Base-by-base conservation (phyloP, 2,113 vertebrate genomes). In the Crypturellus undulatus region DNA sequence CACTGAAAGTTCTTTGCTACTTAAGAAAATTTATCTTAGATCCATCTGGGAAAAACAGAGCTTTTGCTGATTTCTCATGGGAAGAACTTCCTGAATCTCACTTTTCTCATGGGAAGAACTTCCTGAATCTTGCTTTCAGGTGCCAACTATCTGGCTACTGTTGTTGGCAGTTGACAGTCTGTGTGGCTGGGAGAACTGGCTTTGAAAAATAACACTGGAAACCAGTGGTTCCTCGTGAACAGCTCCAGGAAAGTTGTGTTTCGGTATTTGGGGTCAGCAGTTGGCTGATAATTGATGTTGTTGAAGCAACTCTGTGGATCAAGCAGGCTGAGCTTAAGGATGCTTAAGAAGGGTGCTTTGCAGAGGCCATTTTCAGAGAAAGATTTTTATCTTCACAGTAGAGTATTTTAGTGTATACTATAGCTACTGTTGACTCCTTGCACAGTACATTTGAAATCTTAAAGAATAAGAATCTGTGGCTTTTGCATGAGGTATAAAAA, bases 141-240 rank as follows among this genome's bases (percentile, higher is more conserved):
- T 91, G 93, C 70, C 89, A 94, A 71, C 81, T 92, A 75, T 83
- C 75, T 72, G 84, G 83, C 84, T 81, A 58, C 15, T 20, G 21
- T 67, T 89, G 56, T 84, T 96, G 95, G 93, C 87, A 92, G 79
- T 94, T 72, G 83, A 68, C 92, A 95, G 87, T 96, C 96, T 92
- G 79, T 63, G 52, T 75, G 84, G 96, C 71, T 82, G 45, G 90
- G 93, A 96, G 82, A 60, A 81, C 79, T 54, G 42, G 90, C 83
- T 70, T 83, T 63, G 91, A 90, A 92, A 94, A 28, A 24, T 15
- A 71, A 6, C n/a, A 28, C 91, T 95, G 67, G 93, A 71, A 88
- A 79, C 87, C 93, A 79, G 67, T 96, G 96, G 97, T 98, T 97
- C 97, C 97, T 98, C 96, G 84, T 86, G 86, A 91, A 86, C 94